Evolutionary conservation across 2,888 invertebrate species (phyloP), one percentile per base, ranked within the genome.

Genomic region (Mylabris sibirica): DNA sequence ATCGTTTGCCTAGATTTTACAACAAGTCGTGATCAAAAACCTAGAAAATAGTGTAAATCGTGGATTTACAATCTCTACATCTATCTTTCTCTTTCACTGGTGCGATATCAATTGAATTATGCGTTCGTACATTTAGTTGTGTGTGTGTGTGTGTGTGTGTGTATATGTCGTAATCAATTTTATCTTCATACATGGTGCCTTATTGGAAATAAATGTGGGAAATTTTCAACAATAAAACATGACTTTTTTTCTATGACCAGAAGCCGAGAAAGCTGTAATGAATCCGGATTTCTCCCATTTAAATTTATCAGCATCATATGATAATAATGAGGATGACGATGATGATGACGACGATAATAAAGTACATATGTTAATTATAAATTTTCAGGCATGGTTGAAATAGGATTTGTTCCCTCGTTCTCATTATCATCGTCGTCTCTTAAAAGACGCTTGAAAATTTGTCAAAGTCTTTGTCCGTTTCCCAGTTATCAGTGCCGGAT

Each of bases 21-120:
- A 35, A 11, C 11, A 60, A 38, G 34, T 60, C 60, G 60, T 60
- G 60, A 60, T 35, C 60, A 5, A 12, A 34, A 60, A 9, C 20
- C 17, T 60, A 60, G 60, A 60, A 60, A 60, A 60, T 60, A 60
- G 61, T 30, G 61, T 66, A 49, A 66, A 66, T 66, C 66, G 66
- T 66, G 66, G 61, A 66, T 66, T 61, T 61, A 61, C 66, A 61
- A 44, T 60, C 60, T 34, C 60, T 49, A 2, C 12, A 20, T 20
- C 20, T 60, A 17, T 44, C 44, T 44, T 44, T 44, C 17, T 44
- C 44, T 38, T 38, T 14, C 38, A 38, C 38, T 26, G 41, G 60
- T 35, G 12, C 35, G 35, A 35, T 24, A 61, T 57, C 60, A 24
- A 66, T 62, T 61, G 66, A 66, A 66, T 66, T 66, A 61, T 66